Base-by-base conservation (phyloP, 2,113 vertebrate genomes). In the Channa maculata region DNA sequence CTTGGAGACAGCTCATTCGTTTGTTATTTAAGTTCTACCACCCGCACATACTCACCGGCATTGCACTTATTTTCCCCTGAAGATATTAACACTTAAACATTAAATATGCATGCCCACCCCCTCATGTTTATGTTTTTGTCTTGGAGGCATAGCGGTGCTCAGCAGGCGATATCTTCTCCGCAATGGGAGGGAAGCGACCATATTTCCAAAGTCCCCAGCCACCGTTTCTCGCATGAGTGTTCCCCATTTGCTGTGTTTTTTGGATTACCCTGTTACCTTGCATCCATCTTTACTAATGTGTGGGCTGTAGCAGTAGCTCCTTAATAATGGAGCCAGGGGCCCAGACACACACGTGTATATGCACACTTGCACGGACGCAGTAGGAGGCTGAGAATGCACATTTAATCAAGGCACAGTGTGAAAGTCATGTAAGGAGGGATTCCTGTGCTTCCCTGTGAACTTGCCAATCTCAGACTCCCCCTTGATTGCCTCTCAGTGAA, bases 51-150 rank as follows among this genome's bases (percentile, higher is more conserved):
- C 76, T 85, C 84, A 57, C 60, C 36, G 68, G 52, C 75, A 65
- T 77, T 71, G 67, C 74, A 73, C 83, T 84, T 74, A 63, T 81
- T 61, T 59, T n/a, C 65, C 81, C 88, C 86, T 76, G 66, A 63
- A 89, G 91, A 84, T 90, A 92, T 89, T 80, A 90, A 83, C 78
- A 73, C 85, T 71, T 80, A 66, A 64, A 49, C 80, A 85, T 92
- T 86, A 90, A 91, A 92, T 87, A 90, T 92, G 90, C 87, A 92
- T 87, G 76, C 63, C 81, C 80, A n/a, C 79, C 80, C 81, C 80
- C 86, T 79, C 84, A 46, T 89, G 71, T 88, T 89, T 82, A 77
- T 90, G 87, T 90, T 88, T 88, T 86, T 86, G 63, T 85, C 83
- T 82, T 70, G 57, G 69, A 85, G 90, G 81, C 83, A 80, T 53